Evolutionary conservation across 2,888 invertebrate genomes (phyloP).

Genomic region (Heliconius erato): DNA sequence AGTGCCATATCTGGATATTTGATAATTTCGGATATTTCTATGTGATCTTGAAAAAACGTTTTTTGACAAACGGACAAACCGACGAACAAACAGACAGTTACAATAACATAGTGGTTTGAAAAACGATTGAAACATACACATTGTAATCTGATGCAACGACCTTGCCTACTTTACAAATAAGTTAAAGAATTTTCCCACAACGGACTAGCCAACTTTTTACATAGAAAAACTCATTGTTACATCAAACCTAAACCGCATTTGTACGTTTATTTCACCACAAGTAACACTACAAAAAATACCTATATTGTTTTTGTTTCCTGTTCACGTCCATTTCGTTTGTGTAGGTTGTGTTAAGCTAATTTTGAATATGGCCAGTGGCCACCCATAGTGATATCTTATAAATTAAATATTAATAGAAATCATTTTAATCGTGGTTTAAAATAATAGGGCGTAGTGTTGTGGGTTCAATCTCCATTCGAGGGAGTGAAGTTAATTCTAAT

Average conservation of each 20-base stretch:
- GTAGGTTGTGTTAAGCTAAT: too few relatives aligned
- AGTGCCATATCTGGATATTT: too few relatives aligned
- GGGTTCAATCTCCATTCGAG: too few relatives aligned
- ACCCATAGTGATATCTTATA: background rate
- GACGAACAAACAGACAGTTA: background rate
- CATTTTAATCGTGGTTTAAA: too few relatives aligned
- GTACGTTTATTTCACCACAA: background rate
- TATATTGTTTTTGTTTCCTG: background rate
- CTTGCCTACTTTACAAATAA: background rate
- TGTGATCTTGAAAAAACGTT: too few relatives aligned
- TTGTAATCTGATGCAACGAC: background rate
- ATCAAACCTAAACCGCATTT: background rate
- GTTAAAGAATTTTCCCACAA: background rate
- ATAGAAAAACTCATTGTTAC: background rate
- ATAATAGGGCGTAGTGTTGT: too few relatives aligned
- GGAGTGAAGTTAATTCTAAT: too few relatives aligned
- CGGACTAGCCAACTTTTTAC: background rate
- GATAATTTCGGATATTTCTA: too few relatives aligned
- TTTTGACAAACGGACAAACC: background rate
- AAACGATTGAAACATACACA: background rate
- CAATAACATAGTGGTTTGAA: background rate
- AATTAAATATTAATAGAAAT: background rate
- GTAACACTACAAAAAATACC: background rate
- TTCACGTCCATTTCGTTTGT: background rate
- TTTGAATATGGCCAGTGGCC: background rate